A percentile compares a stretch with the other conserved stretches of the same genome.
Evolutionary conservation across 2,797 vertebrate genomes (phyloP).

Genomic region (Decapterus maruadsi): DNA sequence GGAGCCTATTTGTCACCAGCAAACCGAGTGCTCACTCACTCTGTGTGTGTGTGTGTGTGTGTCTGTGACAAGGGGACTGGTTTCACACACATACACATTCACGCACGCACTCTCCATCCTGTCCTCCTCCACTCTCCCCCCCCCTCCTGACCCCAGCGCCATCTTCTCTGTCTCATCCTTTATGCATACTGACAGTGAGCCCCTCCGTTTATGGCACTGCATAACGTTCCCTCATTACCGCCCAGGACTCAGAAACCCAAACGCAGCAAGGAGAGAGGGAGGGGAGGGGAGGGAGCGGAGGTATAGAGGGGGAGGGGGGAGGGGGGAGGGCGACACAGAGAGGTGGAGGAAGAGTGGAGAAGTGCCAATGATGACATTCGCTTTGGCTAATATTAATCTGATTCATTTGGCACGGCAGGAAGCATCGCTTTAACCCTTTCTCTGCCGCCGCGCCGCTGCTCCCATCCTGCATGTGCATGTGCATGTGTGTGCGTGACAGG

Average conservation of each 20-base stretch:
- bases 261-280: conserved; percentile 63
- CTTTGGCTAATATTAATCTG: conserved; percentile 94
- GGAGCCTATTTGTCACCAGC: conserved; percentile 71
- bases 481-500: conserved; percentile 10
- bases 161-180: conserved; percentile 94
- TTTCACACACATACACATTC: conserved; percentile 29
- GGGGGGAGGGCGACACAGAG: conserved; percentile 29
- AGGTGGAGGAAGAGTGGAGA: conserved; percentile 83
- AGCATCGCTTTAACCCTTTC: conserved; percentile 88
- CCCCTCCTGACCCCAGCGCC: conserved; percentile 85
- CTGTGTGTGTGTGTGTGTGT: conserved; percentile 37
- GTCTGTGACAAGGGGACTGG: conserved; percentile 29
- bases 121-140: conserved; percentile 53
- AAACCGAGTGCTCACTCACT: conserved; percentile 83
- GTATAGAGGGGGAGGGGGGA: neutral
- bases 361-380: conserved; percentile 93
- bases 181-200: conserved; percentile 95
- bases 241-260: conserved; percentile 87
- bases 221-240: conserved; percentile 97
- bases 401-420: conserved; percentile 89
- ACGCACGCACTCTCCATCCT: conserved; percentile 37
- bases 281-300: conserved; percentile 33
- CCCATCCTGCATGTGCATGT: neutral
- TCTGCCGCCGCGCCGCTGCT: conserved; percentile 43
- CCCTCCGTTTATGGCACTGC: conserved; percentile 93